phyloP scores from a whole-genome alignment of 92 coral and sea anemone species.

The Epizoanthus fatuus region DNA sequence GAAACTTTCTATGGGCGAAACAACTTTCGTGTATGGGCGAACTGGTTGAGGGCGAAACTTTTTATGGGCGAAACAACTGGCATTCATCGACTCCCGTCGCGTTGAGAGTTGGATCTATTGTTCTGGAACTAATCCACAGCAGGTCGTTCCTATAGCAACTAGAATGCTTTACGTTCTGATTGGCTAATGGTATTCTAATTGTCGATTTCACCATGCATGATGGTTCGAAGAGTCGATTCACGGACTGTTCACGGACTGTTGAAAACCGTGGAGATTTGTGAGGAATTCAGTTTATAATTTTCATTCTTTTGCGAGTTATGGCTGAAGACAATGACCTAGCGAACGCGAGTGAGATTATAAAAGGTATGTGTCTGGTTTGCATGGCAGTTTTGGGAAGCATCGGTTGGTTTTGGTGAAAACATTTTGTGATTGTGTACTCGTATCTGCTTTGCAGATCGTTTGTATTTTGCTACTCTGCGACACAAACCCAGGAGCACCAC shows the following conservation, averaged over 20 bases:
- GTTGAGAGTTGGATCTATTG: conserved; percentile 39
- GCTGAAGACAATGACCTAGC: conserved; percentile 93
- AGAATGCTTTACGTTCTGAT: conserved; percentile 63
- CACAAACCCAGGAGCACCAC: conserved; percentile 91
- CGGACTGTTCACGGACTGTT: conserved; percentile 34
- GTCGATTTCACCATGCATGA: conserved; percentile 44
- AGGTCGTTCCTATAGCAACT: conserved; percentile 65
- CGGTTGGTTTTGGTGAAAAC: not conserved
- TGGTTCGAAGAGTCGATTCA: conserved; percentile 30
- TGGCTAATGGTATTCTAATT: conserved; percentile 57
- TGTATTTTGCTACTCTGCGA: conserved; percentile 96
- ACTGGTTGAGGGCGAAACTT: too few relatives aligned
- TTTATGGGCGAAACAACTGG: too few relatives aligned
- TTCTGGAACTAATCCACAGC: conserved; percentile 46
- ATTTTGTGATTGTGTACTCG: not conserved
- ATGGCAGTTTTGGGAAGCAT: not conserved
- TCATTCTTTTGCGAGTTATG: conserved; percentile 71
- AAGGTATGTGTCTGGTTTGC: conserved; percentile 66
- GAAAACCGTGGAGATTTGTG: conserved; percentile 47
- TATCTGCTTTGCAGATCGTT: conserved; percentile 80
- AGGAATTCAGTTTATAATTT: conserved; percentile 32
- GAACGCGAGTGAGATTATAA: conserved; percentile 90
- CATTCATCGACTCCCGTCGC: not conserved
- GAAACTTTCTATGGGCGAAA: too few relatives aligned
- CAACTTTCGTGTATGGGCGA: too few relatives aligned